Percentiles rank a stretch among this genome's conserved stretches.
Conservation (phyloP, 2,888 invertebrate species). For the Synanthedon vespiformis region DNA sequence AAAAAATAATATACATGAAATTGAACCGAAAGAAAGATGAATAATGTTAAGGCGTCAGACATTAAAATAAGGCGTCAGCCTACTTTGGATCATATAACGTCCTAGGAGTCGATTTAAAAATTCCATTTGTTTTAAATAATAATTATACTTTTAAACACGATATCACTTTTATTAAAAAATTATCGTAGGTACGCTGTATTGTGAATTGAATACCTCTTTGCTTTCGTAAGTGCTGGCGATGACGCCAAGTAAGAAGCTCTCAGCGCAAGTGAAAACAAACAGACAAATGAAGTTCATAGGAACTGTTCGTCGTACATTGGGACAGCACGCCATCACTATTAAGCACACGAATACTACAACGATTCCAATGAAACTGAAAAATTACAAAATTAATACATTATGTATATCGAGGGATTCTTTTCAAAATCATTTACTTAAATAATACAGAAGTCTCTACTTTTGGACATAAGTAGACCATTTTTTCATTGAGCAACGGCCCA, state of each 20-base stretch:
- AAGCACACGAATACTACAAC: slow-evolving; percentile 78
- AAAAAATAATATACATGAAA: not conserved
- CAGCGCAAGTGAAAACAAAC: slow-evolving; percentile 85
- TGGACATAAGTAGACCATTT: too few relatives aligned
- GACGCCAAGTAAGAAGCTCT: slow-evolving; percentile 84
- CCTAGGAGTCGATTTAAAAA: too few relatives aligned
- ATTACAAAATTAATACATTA: not conserved
- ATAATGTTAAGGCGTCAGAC: not conserved
- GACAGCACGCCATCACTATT: slow-evolving; percentile 89
- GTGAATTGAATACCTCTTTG: slow-evolving; percentile 64
- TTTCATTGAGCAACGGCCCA: too few relatives aligned
- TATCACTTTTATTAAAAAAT: too few relatives aligned
- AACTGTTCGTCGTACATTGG: slow-evolving; percentile 81
- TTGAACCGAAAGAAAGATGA: not conserved
- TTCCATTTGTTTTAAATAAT: too few relatives aligned
- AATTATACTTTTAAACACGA: too few relatives aligned
- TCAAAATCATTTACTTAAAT: too few relatives aligned
- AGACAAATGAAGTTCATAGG: slow-evolving; percentile 92
- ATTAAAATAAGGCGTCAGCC: too few relatives aligned
- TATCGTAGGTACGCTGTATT: too few relatives aligned
- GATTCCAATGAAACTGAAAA: slow-evolving; percentile 72
- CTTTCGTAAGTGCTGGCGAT: slow-evolving; percentile 74
- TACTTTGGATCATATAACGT: too few relatives aligned
- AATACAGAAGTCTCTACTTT: too few relatives aligned
- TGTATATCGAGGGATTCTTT: too few relatives aligned